Percentiles rank a stretch among this genome's conserved stretches.
These are phyloP conservation scores for Bos javanicus DNA, from an alignment of 2,113 vertebrate genomes.

Conservation along the genomic window DNA sequence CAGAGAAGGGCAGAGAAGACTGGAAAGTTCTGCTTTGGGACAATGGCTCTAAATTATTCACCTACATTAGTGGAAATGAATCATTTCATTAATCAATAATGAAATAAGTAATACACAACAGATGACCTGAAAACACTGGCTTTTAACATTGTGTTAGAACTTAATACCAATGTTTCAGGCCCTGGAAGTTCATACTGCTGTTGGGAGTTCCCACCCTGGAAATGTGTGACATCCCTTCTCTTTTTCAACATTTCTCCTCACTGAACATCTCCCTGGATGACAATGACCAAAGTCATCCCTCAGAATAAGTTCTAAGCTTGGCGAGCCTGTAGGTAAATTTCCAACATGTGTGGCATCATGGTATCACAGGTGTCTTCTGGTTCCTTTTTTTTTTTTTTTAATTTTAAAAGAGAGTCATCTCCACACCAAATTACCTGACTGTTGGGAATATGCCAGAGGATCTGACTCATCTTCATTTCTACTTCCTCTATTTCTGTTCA, in stretches of 20 bases:
- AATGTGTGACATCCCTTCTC: background rate
- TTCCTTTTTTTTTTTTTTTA: background rate
- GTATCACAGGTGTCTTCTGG: background rate
- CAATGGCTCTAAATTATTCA: constrained; percentile 12
- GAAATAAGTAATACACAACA: constrained; percentile 38
- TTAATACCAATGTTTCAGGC: background rate
- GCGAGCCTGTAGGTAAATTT: background rate
- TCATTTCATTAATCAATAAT: constrained; percentile 37
- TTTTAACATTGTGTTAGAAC: constrained; percentile 3
- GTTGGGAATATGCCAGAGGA: background rate
- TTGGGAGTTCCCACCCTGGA: background rate
- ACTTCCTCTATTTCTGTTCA: background rate
- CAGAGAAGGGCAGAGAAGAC: background rate
- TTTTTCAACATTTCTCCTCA: background rate
- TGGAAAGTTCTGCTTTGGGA: background rate
- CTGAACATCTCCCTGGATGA: background rate
- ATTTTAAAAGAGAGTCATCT: background rate
- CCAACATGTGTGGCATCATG: background rate
- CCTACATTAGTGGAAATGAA: constrained; percentile 16
- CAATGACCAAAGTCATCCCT: background rate
- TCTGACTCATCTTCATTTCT: background rate
- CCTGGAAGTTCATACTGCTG: background rate
- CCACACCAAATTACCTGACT: background rate
- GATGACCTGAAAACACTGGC: background rate
- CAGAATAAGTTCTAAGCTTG: background rate